A percentile compares a stretch with the other conserved stretches of the same genome.
Evolutionary conservation across 2,888 invertebrate species (phyloP).

Genomic region (Invenusta paracnida): DNA sequence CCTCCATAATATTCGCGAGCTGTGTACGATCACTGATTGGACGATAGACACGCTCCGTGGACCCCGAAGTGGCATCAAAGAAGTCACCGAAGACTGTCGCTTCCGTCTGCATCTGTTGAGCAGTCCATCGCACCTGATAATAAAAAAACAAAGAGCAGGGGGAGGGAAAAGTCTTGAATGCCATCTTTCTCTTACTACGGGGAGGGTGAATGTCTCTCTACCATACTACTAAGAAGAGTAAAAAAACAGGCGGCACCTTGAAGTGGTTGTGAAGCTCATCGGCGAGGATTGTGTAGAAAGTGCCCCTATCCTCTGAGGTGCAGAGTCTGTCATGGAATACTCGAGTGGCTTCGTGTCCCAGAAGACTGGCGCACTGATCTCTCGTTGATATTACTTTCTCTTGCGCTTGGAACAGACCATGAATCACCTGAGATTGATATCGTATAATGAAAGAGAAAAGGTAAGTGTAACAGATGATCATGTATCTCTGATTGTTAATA

Average conservation of each 20-base stretch:
- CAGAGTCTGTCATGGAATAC: constrained; percentile 59
- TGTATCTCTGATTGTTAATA: background rate
- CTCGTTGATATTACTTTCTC: constrained; percentile 55
- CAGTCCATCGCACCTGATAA: constrained; percentile 47
- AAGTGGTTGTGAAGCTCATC: constrained; percentile 58
- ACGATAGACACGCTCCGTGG: constrained; percentile 51
- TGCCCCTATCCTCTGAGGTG: constrained; percentile 50
- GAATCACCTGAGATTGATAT: constrained; percentile 53
- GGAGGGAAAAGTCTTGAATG: too few relatives aligned
- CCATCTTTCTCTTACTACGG: too few relatives aligned
- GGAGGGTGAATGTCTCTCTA: too few relatives aligned
- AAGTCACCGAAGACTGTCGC: constrained; percentile 59
- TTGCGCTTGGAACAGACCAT: constrained; percentile 57
- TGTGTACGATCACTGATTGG: constrained; percentile 55
- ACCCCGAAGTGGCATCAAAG: constrained; percentile 49
- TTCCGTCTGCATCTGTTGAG: constrained; percentile 53
- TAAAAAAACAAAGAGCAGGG: background rate
- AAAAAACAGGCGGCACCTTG: too few relatives aligned
- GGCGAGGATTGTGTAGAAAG: constrained; percentile 55
- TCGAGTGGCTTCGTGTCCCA: constrained; percentile 58
- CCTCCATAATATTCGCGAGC: constrained; percentile 55
- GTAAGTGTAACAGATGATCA: too few relatives aligned
- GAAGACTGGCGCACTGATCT: constrained; percentile 56
- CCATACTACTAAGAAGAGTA: too few relatives aligned
- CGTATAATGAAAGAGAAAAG: background rate